These are phyloP conservation scores for Syndactyla subalaris DNA, from an alignment of 2,797 vertebrate species.

Conservation along the genomic window DNA sequence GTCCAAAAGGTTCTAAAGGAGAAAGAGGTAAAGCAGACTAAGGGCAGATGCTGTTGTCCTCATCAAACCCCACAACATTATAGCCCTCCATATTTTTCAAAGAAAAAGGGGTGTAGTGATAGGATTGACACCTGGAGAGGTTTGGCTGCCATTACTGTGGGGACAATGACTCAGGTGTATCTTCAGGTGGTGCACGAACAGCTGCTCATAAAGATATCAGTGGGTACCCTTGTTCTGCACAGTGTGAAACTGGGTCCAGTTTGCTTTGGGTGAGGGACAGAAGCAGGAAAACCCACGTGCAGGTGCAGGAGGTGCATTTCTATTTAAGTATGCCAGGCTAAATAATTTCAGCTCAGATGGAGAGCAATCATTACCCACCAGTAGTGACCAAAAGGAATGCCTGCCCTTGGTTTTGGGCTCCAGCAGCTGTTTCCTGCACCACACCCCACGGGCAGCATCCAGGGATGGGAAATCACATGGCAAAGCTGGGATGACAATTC, in stretches of 20 bases:
- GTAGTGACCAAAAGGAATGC: not conserved
- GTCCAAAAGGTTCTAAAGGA: constrained; percentile 80
- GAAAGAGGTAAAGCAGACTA: constrained; percentile 73
- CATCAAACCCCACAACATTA: not conserved
- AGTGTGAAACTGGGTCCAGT: not conserved
- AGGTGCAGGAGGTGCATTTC: not conserved
- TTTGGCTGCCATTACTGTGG: not conserved
- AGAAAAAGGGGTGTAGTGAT: not conserved
- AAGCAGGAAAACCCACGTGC: not conserved
- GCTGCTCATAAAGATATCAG: not conserved
- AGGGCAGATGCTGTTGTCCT: not conserved
- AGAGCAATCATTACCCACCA: not conserved
- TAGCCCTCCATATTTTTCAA: not conserved
- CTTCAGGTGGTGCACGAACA: not conserved
- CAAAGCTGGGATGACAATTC: not conserved
- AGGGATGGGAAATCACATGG: fast-evolving
- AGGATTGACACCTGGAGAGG: not conserved
- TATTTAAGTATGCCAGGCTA: not conserved
- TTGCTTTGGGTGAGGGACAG: not conserved
- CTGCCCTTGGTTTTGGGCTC: fast-evolving
- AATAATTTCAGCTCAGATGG: not conserved
- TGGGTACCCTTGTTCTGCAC: not conserved
- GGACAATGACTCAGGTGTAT: not conserved
- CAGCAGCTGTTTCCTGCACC: not conserved
- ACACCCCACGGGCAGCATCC: not conserved